Conservation (phyloP, 2,888 invertebrate species). For the Drosophila nr. medialis region DNA sequence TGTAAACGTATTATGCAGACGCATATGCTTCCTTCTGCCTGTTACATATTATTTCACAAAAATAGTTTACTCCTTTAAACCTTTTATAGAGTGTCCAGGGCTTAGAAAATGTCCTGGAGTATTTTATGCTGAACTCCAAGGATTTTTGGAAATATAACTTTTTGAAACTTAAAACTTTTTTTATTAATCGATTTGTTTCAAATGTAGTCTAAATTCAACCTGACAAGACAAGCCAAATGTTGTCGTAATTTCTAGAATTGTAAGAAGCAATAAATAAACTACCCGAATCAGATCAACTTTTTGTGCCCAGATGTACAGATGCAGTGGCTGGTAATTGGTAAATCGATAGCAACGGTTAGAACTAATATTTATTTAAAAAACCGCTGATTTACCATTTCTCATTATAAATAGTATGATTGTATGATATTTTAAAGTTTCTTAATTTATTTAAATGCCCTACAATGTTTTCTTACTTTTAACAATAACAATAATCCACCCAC, state of each 20-base stretch:
- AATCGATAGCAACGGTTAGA: neutral
- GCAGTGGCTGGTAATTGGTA: neutral
- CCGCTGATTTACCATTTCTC: neutral
- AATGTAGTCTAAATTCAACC: neutral
- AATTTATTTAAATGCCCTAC: neutral
- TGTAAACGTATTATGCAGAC: neutral
- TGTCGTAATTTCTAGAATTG: too few species aligned
- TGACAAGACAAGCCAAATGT: neutral
- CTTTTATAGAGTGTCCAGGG: too few species aligned
- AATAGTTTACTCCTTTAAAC: neutral
- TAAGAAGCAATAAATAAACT: neutral
- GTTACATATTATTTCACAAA: neutral
- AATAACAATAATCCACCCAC: constrained; percentile 1
- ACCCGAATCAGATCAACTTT: neutral
- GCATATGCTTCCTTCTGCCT: neutral
- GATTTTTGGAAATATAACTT: neutral
- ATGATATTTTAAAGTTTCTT: neutral
- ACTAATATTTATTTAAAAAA: neutral
- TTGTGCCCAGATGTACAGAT: neutral
- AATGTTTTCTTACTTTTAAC: neutral
- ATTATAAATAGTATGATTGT: neutral
- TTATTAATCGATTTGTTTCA: neutral
- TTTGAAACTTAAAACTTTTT: neutral
- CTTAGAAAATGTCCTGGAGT: neutral
- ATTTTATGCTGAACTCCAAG: neutral